Base-by-base conservation (phyloP, 2,797 vertebrate species). In the Florisuga fusca region DNA sequence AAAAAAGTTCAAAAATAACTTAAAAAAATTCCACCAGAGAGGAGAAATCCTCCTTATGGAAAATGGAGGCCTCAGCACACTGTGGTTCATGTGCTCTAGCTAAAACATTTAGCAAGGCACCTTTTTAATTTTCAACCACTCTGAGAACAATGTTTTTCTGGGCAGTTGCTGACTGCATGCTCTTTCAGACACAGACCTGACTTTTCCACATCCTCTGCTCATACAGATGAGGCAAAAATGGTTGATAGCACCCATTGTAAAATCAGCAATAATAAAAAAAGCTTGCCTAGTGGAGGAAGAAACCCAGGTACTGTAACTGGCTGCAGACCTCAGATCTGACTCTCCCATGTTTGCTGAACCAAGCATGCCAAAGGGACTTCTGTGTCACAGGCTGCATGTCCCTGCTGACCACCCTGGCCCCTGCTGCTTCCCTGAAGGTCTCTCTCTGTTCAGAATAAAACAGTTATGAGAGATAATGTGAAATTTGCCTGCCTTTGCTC, bases 351-450 rank as follows among this genome's bases (percentile, higher is more conserved):
- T 67, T 8, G 2, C 38, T 46, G 72, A 87, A 50, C 19, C 4
- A 68, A 68, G 20, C 9, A 15, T 2, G 10, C 10, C 7, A 4
- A 75, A 85, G 31, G 14, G 33, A 54, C 0, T 53, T 84, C n/a
- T 4, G 9, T 17, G 31, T 9, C 4, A 26, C n/a, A 58, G 0
- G 0, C 10, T 15, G n/a, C 18, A 57, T 9, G 21, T 34, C 15
- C 64, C 45, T 76, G 57, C 16, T 3, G 2, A 69, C 31, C 14
- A 53, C 8, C 11, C 77, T 34, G 74, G 55, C 5, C 21, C 63
- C 34, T 51, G 6, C 45, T 23, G 45, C 34, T 2, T 51, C 29
- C 16, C 34, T 67, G 33, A 33, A 10, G 7, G 8, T 68, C 31
- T 69, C 29, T 18, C 61, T 26, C 20, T 73, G 26, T 51, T 73